phyloP scores from a whole-genome alignment of 2,797 vertebrate species.

The Falco columbarius region DNA sequence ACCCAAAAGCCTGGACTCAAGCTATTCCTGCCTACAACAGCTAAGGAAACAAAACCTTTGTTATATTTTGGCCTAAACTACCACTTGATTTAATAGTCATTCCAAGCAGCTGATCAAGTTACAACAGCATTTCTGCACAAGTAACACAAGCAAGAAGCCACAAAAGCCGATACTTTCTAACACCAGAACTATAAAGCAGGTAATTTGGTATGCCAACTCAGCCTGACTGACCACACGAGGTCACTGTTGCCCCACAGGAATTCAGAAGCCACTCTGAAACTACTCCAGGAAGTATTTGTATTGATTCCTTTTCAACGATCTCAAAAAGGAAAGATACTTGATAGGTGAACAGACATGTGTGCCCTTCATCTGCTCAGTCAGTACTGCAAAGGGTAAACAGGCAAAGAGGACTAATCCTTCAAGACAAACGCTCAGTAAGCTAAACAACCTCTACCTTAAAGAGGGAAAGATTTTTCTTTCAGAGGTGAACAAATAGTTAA shows the following conservation, averaged over 20 bases:
- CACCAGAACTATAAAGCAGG: not conserved
- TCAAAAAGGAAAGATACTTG: not conserved
- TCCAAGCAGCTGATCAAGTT: not conserved
- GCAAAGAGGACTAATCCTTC: not conserved
- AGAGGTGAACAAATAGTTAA: not conserved
- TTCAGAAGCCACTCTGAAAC: not conserved
- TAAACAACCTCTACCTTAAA: not conserved
- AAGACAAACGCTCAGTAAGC: not conserved
- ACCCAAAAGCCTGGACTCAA: not conserved
- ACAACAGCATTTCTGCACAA: not conserved
- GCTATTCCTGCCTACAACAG: not conserved
- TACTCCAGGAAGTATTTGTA: not conserved
- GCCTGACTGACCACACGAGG: conserved; percentile 49
- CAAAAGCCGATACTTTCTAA: not conserved
- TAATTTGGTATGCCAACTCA: not conserved
- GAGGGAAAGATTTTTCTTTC: not conserved
- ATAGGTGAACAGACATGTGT: no score
- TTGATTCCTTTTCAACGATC: not conserved
- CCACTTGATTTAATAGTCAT: not conserved
- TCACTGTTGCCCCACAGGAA: conserved; percentile 37
- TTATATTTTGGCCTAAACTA: not conserved
- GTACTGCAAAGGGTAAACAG: not conserved
- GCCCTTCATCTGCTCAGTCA: not conserved
- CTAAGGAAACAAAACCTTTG: not conserved
- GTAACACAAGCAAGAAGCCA: not conserved